Evolutionary conservation across 2,113 vertebrate species (phyloP), one percentile per base, ranked within the genome.

Genomic region (Pycnonotus jocosus): DNA sequence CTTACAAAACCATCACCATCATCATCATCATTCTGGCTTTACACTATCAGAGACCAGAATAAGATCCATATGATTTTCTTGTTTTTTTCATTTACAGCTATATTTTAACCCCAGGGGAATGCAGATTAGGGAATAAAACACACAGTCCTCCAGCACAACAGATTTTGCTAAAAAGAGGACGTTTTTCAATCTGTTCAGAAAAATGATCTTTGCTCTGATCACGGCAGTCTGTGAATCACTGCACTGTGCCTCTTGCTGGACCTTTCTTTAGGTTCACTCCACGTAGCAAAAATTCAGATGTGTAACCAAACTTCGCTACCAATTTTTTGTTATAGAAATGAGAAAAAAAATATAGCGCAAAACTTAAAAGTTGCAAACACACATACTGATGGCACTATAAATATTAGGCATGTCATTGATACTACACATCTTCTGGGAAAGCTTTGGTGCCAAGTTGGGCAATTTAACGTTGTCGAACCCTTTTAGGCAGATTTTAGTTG

Each of bases 401-500:
- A 97, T 97, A 97, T 97, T 96, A 97, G 95, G 91, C 94, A 95
- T 94, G 94, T 96, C 96, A 97, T 95, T 96, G 93, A 94, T 97
- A 94, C 96, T 93, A 96, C 95, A 97, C 95, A 97, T 97, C 95
- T 96, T 97, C 95, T 96, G 96, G 95, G 95, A 96, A 82, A 94
- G 96, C 95, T 95, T 78, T 86, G 79, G 88, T 97, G 97, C 97
- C 97, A 97, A 97, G 88, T 94, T 91, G 96, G 98, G 97, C 96
- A 96, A 97, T 96, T 96, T 95, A 96, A 97, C 90, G 96, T 78
- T 95, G 96, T 97, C 97, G 96, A 98, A 97, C 96, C 97, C 97
- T 97, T 97, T 97, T 96, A 98, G 98, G 97, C 95, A 98, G 97
- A 97, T 96, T 96, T 97, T 96, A 97, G 94, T 98, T 98, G 97